Evolutionary conservation across 2,797 vertebrate species (phyloP), one percentile per base, ranked within the genome.

Genomic region (Labroides dimidiatus): DNA sequence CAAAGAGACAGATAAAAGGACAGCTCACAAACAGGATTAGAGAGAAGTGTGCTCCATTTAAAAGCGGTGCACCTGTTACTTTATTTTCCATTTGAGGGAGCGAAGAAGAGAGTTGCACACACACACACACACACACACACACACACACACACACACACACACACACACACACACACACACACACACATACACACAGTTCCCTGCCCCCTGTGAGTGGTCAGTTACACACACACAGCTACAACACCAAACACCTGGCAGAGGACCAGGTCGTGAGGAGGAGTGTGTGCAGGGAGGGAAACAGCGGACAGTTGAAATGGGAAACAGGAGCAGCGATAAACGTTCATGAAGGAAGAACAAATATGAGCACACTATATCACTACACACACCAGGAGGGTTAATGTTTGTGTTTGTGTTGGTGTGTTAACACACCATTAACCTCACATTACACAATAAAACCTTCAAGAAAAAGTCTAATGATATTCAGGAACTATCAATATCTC

Each of bases 1-100:
- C 75, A 85, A 78, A 80, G 70, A 62, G 24, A 0, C n/a, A 85
- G 84, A 88, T 87, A 79, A 91, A 89, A 90, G 83, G 63, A 80
- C 8, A 54, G 37, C 67, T 71, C 51, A 82, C 64, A 79, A 77
- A 83, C 23, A 11, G 2, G 61, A 87, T 88, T 68, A 89, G 69
- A 77, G 36, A 64, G 44, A 17, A 63, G 54, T 19, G 55, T 48
- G 68, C 70, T 69, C 37, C 55, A 57, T 62, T 72, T 64, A 66
- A 75, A 72, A 79, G 69, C 4, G 1, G 9, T 66, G 72, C 87
- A 88, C 80, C 85, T 88, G 85, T 64, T 64, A 52, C 61, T 72
- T 68, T 12, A 49, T 67, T 75, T 80, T 60, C 15, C 44, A 50
- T 53, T 53, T 43, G 36, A 30, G 42, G 43, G 37, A 1, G 27